These are phyloP conservation scores for Hydrozoanthus gracilis DNA, from an alignment of 92 coral and sea anemone species.

Conservation along the genomic window DNA sequence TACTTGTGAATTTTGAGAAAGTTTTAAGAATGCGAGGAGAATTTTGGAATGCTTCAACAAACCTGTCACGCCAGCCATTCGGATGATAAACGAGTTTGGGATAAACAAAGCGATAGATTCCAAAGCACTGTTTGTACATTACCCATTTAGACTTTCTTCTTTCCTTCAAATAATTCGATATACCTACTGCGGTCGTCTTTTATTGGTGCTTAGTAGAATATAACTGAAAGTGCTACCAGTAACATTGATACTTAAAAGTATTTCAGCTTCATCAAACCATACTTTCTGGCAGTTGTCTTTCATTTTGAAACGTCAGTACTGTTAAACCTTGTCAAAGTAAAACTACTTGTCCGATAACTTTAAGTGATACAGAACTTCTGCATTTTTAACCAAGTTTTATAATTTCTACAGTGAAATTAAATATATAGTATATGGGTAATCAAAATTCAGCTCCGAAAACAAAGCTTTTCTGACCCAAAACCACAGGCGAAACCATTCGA, in stretches of 20 bases:
- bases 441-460: neutral
- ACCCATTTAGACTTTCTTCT: neutral
- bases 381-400: neutral
- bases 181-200: neutral
- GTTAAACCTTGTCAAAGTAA: neutral
- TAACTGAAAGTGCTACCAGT: neutral
- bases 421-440: neutral
- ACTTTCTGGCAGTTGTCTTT: neutral
- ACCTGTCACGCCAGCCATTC: constrained; percentile 3
- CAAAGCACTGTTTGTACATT: neutral
- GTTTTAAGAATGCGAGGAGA: neutral
- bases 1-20: neutral
- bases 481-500: neutral
- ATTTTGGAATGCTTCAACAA: neutral
- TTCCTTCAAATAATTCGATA: neutral
- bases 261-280: neutral
- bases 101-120: neutral
- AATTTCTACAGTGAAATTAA: neutral
- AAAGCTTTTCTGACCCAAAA: neutral
- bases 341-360: neutral
- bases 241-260: neutral
- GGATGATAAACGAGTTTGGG: too few relatives aligned
- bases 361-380: neutral
- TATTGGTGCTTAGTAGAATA: too few relatives aligned
- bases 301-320: neutral